Evolutionary conservation across 2,113 vertebrate genomes (phyloP).

Genomic region (Crotalus helleri): DNA sequence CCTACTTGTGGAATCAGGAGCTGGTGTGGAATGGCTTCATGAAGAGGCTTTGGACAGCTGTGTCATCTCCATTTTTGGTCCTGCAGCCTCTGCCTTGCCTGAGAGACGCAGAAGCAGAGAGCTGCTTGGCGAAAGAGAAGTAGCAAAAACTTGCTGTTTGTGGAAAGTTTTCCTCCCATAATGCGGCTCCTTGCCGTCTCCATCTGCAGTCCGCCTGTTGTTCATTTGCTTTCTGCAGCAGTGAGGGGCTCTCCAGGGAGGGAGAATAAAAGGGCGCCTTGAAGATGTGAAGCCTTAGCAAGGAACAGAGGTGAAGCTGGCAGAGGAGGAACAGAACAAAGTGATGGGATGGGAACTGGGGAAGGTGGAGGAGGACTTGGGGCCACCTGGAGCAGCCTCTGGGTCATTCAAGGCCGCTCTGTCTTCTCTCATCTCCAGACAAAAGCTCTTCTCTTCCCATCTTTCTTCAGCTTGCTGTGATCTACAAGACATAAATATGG

Average conservation of each 20-base stretch:
- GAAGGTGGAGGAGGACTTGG: neutral
- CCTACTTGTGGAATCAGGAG: neutral
- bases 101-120: neutral
- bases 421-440: accelerated
- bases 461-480: neutral
- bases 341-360: neutral
- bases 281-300: neutral
- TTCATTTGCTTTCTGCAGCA: neutral
- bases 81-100: neutral
- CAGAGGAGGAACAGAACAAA: neutral
- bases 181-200: neutral
- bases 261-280: neutral
- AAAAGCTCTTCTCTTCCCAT: neutral
- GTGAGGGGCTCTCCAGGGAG: neutral
- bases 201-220: neutral
- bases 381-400: neutral
- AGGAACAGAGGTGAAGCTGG: neutral
- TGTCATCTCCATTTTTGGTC: neutral
- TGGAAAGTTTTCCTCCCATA: no score
- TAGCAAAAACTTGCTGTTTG: neutral
- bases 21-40: neutral
- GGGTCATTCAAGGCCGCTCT: neutral
- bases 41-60: neutral
- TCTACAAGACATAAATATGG: neutral
- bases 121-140: neutral